Evolutionary conservation across 1,140 invertebrate genomes (phyloP).

Genomic region (Microplitis mediator): DNA sequence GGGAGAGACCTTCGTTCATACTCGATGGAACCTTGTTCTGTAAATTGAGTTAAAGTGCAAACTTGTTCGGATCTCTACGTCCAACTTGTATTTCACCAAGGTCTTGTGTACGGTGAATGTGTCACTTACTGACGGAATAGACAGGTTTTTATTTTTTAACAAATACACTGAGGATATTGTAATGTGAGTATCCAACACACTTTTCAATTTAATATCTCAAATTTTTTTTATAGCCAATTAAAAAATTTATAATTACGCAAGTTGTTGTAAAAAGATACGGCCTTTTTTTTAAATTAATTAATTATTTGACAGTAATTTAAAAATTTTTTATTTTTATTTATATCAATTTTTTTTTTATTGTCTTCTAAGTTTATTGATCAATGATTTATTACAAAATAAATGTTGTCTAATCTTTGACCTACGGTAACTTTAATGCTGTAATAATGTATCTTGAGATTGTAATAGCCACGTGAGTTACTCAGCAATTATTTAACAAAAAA

Average conservation of each 20-base stretch:
- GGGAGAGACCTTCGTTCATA: background rate
- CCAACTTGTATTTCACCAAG: background rate
- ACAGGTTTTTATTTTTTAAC: background rate
- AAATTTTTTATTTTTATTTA: no score
- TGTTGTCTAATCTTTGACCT: background rate
- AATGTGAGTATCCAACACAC: no score
- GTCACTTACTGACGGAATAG: background rate
- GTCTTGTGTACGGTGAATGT: background rate
- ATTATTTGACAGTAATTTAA: no score
- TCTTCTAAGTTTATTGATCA: no score
- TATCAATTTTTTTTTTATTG: no score
- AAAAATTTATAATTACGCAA: no score
- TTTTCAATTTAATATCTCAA: no score
- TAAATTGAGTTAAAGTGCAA: background rate
- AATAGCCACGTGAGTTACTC: background rate
- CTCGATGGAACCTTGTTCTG: background rate
- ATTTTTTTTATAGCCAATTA: no score
- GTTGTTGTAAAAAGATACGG: no score
- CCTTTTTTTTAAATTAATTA: no score
- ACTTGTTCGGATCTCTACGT: slow-evolving; percentile 1
- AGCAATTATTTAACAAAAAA: background rate
- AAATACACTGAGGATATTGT: no score
- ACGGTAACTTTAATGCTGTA: background rate
- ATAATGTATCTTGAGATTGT: no score
- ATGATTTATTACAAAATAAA: background rate